Base-by-base conservation (phyloP, 2,888 invertebrate species). In the Diarsia mendica region DNA sequence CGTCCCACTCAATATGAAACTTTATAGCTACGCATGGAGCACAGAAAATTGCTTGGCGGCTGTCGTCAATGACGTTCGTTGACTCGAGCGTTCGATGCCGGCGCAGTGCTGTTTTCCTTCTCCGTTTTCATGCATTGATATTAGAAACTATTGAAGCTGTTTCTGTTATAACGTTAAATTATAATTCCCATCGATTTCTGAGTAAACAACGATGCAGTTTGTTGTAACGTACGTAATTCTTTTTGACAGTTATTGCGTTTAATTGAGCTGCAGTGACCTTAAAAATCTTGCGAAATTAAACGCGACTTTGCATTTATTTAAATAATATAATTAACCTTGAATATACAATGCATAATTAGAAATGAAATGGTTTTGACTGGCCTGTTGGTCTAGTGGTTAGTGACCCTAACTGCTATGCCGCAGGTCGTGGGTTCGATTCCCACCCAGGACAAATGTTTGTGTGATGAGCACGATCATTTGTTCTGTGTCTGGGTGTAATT, bases 81-180 rank as follows among this genome's bases (percentile, higher is more conserved):
- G 96, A 96, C 96, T 95, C 95, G 92, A 93, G 93, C 95, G 95
- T 93, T 96, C 95, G 95, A 95, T 95, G 95, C 92, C 95, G 95
- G 94, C 93, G 94, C 92, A 94, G 94, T 93, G 94, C 95, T 96
- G 95, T 96, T 96, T 96, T 96, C 96, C 96, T 96, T 96, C 96
- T 96, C 94, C 91, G 93, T 96, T 96, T 96, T 95, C 96, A 96
- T 96, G 93, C 93, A 95, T 95, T 95, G 93, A 94, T 96, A 95
- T 96, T 96, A 96, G 94, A 96, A 95, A 95, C 94, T 94, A 93
- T 94, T 92, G 89, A 91, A 89, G 90, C 89, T 91, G 90, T 92
- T 93, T 94, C 86, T 91, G 85, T 88, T 91, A 90, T 90, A 86
- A 85, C 87, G 84, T 80, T 80, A 80, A 77, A 77, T 83, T 85